These are phyloP conservation scores for Habroteleia sp. DNA, from an alignment of 2,888 invertebrate genomes.

Conservation along the genomic window DNA sequence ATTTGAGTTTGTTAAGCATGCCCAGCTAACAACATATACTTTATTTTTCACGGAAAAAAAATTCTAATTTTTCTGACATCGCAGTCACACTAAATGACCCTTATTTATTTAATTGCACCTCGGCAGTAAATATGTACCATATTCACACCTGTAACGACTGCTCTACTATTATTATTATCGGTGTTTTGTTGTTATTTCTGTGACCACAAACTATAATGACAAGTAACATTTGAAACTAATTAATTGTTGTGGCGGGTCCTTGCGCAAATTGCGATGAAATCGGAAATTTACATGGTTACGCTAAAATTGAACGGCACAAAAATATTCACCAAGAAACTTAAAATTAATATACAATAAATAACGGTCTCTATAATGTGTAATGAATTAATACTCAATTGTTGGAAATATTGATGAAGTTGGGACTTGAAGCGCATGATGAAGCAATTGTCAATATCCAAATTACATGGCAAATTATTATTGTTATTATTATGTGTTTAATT, in stretches of 20 bases:
- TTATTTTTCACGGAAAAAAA: constrained; percentile 26
- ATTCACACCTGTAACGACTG: constrained; percentile 43
- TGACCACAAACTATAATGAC: constrained; percentile 30
- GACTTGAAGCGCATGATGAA: constrained; percentile 1
- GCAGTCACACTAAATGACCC: constrained; percentile 21
- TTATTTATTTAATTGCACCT: constrained; percentile 37
- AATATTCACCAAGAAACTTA: not conserved
- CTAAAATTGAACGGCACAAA: constrained; percentile 3
- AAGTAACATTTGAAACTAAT: constrained; percentile 30
- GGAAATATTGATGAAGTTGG: constrained; percentile 5
- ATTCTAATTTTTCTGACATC: constrained; percentile 33
- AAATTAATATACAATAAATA: constrained; percentile 4
- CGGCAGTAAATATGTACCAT: constrained; percentile 16
- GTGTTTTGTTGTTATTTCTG: constrained; percentile 46
- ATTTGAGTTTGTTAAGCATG: too few relatives aligned
- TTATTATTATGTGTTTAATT: not conserved
- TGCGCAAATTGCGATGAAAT: constrained; percentile 10
- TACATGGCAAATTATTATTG: too few relatives aligned
- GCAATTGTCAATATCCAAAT: constrained; percentile 17
- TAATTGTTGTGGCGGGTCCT: constrained; percentile 12
- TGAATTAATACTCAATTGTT: constrained; percentile 7
- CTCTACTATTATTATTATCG: constrained; percentile 42
- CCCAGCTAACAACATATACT: not conserved
- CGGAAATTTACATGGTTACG: not conserved
- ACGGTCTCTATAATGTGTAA: not conserved